Conservation (phyloP, 35 echinoderm and acorn worm species). For the Apostichopus japonicus region DNA sequence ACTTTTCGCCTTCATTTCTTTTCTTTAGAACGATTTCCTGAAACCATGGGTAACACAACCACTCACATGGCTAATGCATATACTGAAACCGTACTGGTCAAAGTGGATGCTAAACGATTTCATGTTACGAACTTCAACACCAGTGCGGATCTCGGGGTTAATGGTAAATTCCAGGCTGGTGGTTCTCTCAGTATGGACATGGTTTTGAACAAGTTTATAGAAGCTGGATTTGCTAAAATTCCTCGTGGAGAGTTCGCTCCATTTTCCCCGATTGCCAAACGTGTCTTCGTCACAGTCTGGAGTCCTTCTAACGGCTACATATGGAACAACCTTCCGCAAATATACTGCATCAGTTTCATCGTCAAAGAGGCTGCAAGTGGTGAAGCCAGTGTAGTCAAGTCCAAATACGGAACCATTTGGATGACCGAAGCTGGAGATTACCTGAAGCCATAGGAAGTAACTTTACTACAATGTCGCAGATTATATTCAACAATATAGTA, state of each 20-base stretch:
- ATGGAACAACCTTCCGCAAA: background rate
- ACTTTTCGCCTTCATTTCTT: too few species aligned
- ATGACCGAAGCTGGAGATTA: background rate
- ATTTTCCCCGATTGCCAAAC: background rate
- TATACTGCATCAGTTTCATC: background rate
- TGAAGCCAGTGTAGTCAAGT: background rate
- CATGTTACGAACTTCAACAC: background rate
- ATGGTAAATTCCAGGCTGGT: background rate
- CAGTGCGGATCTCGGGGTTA: background rate
- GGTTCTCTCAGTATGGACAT: background rate
- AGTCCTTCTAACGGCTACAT: background rate
- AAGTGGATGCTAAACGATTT: background rate
- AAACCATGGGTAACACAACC: background rate
- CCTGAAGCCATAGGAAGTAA: background rate
- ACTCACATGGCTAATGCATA: slow-evolving; percentile 6
- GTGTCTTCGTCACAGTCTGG: background rate
- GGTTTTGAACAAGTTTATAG: background rate
- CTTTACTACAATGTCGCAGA: too few species aligned
- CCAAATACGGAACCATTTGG: background rate
- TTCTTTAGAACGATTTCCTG: too few species aligned
- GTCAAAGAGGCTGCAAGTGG: background rate
- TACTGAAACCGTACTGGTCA: background rate
- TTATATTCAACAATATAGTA: too few species aligned
- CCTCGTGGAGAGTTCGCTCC: background rate
- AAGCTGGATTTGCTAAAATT: too few species aligned